Evolutionary conservation across 2,113 vertebrate genomes (phyloP).

Genomic region (Pollimyrus isidori): DNA sequence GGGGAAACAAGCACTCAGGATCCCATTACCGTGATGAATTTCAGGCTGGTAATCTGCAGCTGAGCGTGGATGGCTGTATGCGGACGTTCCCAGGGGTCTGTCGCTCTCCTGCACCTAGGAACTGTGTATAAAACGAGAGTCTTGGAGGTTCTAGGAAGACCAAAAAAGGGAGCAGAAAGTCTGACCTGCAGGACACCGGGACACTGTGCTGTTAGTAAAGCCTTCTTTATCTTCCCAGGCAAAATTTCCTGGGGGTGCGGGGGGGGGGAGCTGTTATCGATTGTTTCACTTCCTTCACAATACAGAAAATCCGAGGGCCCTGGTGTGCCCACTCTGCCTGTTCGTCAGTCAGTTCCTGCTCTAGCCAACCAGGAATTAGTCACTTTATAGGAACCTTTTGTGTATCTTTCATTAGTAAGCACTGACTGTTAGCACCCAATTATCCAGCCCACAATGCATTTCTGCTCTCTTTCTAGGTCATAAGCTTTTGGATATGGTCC

Average conservation of each 20-base stretch:
- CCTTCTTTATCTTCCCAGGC: neutral
- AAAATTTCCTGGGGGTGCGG: no score
- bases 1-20: neutral
- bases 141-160: neutral
- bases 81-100: neutral
- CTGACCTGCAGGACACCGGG: neutral
- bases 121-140: neutral
- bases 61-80: neutral
- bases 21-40: neutral
- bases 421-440: neutral
- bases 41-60: neutral
- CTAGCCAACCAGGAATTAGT: neutral
- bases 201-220: neutral
- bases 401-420: neutral
- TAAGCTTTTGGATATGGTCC: neutral
- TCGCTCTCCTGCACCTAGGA: neutral
- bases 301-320: neutral
- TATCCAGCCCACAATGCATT: neutral
- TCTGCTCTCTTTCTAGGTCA: neutral
- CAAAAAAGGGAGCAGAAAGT: neutral
- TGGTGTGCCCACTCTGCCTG: neutral
- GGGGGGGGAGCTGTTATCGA: no score
- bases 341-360: neutral
- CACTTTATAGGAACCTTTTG: neutral
- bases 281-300: neutral